Base-by-base conservation (phyloP, 2,113 vertebrate genomes). In the Saccopteryx bilineata region DNA sequence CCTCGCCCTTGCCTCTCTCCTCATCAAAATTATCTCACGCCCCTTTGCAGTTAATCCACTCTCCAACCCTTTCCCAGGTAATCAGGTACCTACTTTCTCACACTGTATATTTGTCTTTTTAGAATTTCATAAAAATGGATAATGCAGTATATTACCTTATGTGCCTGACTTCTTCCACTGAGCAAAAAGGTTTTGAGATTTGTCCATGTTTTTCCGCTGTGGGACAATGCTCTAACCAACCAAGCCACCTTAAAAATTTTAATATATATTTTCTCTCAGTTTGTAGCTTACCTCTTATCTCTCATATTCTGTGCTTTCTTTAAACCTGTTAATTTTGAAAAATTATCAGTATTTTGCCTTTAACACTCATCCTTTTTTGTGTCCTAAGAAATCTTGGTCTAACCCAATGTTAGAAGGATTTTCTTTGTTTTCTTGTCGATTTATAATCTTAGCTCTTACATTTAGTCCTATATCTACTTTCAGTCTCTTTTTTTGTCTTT, bases 261-360 rank as follows among this genome's bases (percentile, higher is more conserved):
- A 18, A 72, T 65, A 68, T 33, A 48, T 7, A n/a, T 68, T 65
- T 76, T 76, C 23, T 72, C 48, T 4, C 31, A 46, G 31, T 13
- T 26, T 78, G 10, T 39, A 26, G 18, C 33, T 80, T 87, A 14
- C 10, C 7, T 82, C 65, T 85, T 80, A 48, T 85, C 58, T 1
- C 12, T 23, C 19, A 28, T 56, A 80, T 76, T 71, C 4, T 78
- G 19, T n/a, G 21, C 23, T 60, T 88, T 84, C 61, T 17, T 6
- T 68, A 93, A 95, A 82, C 72, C 15, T 50, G 24, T 83, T 79
- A 74, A 74, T 78, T 88, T 39, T 79, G 31, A 76, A 60, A 15
- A 89, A 66, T 33, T 54, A 68, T 94, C n/a, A 60, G 0, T 68
- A 74, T 76, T 83, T 91, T 31, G 2, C 19, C 31, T 66, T 63